These are phyloP conservation scores for Zeuzera pyrina DNA, from an alignment of 2,888 invertebrate species.

Conservation along the genomic window DNA sequence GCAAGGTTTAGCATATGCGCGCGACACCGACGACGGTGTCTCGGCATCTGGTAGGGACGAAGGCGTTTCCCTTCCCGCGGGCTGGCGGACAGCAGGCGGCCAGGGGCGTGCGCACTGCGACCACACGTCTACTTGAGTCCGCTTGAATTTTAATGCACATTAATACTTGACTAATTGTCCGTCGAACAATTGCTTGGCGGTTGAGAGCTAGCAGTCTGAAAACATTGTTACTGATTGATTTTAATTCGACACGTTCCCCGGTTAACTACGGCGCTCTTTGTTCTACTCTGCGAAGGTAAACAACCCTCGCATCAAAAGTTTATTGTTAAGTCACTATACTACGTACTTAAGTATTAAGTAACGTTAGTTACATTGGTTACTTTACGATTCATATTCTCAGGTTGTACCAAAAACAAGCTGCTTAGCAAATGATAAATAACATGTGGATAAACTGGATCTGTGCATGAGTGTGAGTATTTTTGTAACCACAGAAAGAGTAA, in stretches of 20 bases:
- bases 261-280: conserved; percentile 37
- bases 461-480: too few relatives aligned
- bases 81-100: conserved; percentile 44
- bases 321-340: conserved; percentile 29
- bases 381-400: conserved; percentile 43
- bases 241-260: conserved; percentile 25
- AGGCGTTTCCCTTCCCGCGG: conserved; percentile 68
- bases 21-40: conserved; percentile 15
- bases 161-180: conserved; percentile 53
- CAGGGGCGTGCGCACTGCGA: conserved; percentile 54
- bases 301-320: conserved; percentile 38
- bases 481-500: too few relatives aligned
- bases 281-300: conserved; percentile 28
- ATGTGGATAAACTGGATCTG: too few relatives aligned
- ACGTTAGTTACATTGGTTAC: conserved; percentile 27
- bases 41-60: conserved; percentile 24
- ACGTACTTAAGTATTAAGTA: conserved; percentile 21
- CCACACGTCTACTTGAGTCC: conserved; percentile 47
- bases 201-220: conserved; percentile 32
- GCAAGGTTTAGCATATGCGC: conserved; percentile 5
- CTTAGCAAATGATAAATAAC: too few relatives aligned
- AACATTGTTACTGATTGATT: conserved; percentile 24
- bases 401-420: conserved; percentile 14
- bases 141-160: conserved; percentile 44
- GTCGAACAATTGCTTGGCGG: conserved; percentile 41